A percentile compares a stretch with the other conserved stretches of the same genome.
Conservation (phyloP, 2,888 invertebrate species). For the Seladonia tumulorum region DNA sequence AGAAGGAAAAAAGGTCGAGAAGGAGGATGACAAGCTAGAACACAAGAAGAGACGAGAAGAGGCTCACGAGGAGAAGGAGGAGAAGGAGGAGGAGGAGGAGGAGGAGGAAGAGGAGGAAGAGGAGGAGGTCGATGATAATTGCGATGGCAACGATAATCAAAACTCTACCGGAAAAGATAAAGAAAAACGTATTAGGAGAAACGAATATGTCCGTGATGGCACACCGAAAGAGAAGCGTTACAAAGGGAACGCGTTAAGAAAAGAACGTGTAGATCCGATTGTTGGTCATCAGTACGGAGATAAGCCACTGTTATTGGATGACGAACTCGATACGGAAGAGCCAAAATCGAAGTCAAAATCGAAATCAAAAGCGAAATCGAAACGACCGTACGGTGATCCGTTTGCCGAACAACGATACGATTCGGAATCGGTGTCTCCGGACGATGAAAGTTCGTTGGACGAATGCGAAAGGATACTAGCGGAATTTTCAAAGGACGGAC, state of each 20-base stretch:
- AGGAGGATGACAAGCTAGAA: not conserved
- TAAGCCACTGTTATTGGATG: constrained; percentile 90
- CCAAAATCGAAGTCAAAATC: not conserved
- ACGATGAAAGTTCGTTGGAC: constrained; percentile 84
- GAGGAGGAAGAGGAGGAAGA: constrained; percentile 11
- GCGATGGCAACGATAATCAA: constrained; percentile 84
- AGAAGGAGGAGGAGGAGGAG: constrained; percentile 1
- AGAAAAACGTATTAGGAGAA: not conserved
- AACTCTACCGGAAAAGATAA: constrained; percentile 84
- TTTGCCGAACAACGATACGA: constrained; percentile 90
- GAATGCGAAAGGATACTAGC: constrained; percentile 63
- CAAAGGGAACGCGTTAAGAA: constrained; percentile 82
- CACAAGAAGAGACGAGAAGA: not conserved
- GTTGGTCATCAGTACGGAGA: constrained; percentile 92
- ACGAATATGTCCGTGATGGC: constrained; percentile 82
- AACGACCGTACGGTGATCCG: constrained; percentile 85
- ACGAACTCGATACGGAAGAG: constrained; percentile 89
- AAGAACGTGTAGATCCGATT: constrained; percentile 82
- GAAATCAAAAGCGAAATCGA: constrained; percentile 73
- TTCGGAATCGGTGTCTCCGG: constrained; percentile 88
- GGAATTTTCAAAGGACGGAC: constrained; percentile 64
- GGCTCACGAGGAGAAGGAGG: constrained; percentile 14
- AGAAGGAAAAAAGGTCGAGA: not conserved
- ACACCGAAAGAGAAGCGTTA: constrained; percentile 86
- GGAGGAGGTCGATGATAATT: constrained; percentile 38